These are phyloP conservation scores for Syrista parreyssii DNA, from an alignment of 2,888 invertebrate genomes.

Conservation along the genomic window DNA sequence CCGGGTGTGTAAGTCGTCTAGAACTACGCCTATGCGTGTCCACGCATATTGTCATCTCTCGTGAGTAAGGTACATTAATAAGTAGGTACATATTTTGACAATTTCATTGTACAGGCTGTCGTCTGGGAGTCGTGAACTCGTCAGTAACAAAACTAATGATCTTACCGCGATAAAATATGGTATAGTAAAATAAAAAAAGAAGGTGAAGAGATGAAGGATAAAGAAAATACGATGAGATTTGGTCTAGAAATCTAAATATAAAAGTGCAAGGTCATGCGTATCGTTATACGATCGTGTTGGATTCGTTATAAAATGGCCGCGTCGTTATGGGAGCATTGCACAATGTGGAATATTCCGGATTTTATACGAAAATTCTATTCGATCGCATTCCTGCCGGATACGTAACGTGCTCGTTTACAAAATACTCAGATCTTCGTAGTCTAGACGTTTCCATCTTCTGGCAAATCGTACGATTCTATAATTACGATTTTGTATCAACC, in stretches of 20 bases:
- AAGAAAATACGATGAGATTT: slow-evolving; percentile 23
- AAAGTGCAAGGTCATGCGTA: slow-evolving; percentile 6
- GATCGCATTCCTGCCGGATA: background rate
- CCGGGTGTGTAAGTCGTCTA: slow-evolving; percentile 2
- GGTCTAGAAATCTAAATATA: slow-evolving; percentile 26
- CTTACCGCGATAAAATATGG: background rate
- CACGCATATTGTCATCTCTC: slow-evolving; percentile 14
- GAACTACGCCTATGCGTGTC: slow-evolving; percentile 20
- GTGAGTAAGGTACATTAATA: slow-evolving; percentile 21
- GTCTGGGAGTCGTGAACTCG: background rate
- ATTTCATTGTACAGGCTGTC: background rate
- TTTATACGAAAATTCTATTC: background rate
- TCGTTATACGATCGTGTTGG: background rate
- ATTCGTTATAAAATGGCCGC: background rate
- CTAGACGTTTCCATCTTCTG: background rate
- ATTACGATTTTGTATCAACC: background rate
- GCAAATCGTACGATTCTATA: background rate
- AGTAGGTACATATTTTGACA: slow-evolving; percentile 12
- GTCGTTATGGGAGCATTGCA: background rate
- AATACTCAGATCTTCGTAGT: background rate
- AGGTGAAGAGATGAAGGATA: slow-evolving; percentile 30
- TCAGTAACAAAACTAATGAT: background rate
- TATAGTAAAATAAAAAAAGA: slow-evolving; percentile 12
- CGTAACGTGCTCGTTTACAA: background rate
- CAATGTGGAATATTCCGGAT: background rate